Conservation (phyloP, 1,140 invertebrate species). For the Phortica variegata region DNA sequence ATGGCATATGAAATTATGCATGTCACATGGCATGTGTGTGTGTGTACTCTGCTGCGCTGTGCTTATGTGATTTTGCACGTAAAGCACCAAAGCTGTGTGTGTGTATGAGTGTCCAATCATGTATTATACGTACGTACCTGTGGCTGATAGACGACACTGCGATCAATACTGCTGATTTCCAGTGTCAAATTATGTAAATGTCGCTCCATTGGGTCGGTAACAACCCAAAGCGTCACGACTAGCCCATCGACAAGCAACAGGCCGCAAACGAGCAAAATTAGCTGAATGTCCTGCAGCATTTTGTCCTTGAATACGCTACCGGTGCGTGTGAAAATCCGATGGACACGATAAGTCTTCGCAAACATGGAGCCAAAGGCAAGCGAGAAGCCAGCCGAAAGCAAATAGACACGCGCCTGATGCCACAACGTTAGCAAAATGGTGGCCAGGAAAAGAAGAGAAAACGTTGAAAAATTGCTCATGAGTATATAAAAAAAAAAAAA, state of each 20-base stretch:
- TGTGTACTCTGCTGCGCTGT: too few relatives aligned
- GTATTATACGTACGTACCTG: too few relatives aligned
- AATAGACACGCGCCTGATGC: slow-evolving; percentile 81
- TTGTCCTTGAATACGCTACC: slow-evolving; percentile 65
- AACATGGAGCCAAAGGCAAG: slow-evolving; percentile 88
- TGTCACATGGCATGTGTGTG: too few relatives aligned
- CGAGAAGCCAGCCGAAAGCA: slow-evolving; percentile 84
- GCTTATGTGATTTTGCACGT: too few relatives aligned
- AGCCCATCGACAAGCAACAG: slow-evolving; percentile 76
- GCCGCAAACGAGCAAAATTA: slow-evolving; percentile 77
- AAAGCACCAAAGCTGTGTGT: too few relatives aligned
- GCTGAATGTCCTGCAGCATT: slow-evolving; percentile 79
- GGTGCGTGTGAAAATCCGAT: slow-evolving; percentile 78
- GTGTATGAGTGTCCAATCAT: too few relatives aligned
- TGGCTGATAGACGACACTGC: slow-evolving; percentile 81
- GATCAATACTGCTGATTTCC: slow-evolving; percentile 73
- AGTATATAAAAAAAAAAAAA: background rate
- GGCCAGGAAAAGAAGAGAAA: background rate
- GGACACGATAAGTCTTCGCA: slow-evolving; percentile 84
- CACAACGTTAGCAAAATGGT: background rate
- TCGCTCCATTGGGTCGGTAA: slow-evolving; percentile 80
- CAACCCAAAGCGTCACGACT: slow-evolving; percentile 78
- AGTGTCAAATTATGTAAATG: slow-evolving; percentile 80
- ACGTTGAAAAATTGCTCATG: too few relatives aligned
- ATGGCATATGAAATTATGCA: too few relatives aligned